Evolutionary conservation across 2,888 invertebrate species (phyloP), one percentile per base, ranked within the genome.

Genomic region (Ochropacha duplaris): DNA sequence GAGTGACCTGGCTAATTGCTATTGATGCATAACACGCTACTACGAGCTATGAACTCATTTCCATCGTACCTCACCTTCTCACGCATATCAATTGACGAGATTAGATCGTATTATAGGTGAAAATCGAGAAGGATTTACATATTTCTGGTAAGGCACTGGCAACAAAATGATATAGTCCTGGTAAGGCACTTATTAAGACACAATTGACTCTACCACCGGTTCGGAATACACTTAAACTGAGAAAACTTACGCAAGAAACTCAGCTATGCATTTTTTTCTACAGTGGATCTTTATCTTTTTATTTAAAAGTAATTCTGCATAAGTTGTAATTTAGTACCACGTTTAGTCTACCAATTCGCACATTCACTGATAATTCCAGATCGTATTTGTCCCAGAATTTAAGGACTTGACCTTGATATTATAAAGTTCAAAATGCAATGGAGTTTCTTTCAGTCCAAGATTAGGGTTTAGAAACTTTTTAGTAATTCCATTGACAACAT

Each of bases 1-100:
- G 54, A 62, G 57, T 61, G 69, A 68, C 64, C 64, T 58, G 58
- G 56, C 66, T 65, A 60, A 64, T 67, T 66, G 56, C 57, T 44
- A 44, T 44, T 44, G 44, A 44, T 44, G 44, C 44, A 44, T 44
- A 44, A 44, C 44, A 6, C 19, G 44, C 44, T 44, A 39, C 39
- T 6, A 44, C 19, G 44, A 44, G 44, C 44, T 44, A 9, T 19
- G 44, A 44, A 44, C 44, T 44, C 44, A 44, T 44, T 44, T 44
- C 44, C 2, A 9, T 5, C 16, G 34, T 16, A 12, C 11, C 16
- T 9, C 19, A 44, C 44, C 19, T 44, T 36, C n/a, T 36, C 36
- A n/a, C 36, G 36, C n/a, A 36, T 36, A 36, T 36, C 36, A 36
- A n/a, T 4, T 36, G 14, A 5, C 36, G n/a, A 36, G 36, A 36